phyloP scores from a whole-genome alignment of 2,888 invertebrate genomes.

The Pandemis corylana region DNA sequence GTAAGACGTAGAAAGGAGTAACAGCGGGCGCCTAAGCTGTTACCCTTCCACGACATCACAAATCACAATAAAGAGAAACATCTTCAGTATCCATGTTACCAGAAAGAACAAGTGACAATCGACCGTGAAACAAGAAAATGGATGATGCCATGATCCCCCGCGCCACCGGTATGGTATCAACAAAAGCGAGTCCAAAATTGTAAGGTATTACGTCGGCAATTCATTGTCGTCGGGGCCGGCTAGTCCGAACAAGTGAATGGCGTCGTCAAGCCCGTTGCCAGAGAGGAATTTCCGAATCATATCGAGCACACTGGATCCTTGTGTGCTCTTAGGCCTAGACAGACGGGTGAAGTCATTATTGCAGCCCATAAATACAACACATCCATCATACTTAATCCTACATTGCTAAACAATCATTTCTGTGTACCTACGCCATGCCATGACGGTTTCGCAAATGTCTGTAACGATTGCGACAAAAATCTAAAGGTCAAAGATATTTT shows the following conservation, averaged over 20 bases:
- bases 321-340: conserved; percentile 68
- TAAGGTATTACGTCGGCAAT: conserved; percentile 68
- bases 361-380: neutral
- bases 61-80: neutral
- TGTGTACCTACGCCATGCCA: no score
- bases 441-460: no score
- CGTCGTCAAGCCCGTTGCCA: conserved; percentile 72
- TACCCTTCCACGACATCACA: neutral
- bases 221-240: conserved; percentile 61
- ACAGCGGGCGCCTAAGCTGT: conserved; percentile 10
- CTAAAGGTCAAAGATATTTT: no score
- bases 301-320: conserved; percentile 63
- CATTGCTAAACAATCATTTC: no score
- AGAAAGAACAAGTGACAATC: conserved; percentile 17
- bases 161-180: conserved; percentile 36
- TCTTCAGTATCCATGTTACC: conserved; percentile 15
- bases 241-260: conserved; percentile 70
- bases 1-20: neutral
- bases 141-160: conserved; percentile 26
- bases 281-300: conserved; percentile 77
- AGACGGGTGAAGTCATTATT: conserved; percentile 49
- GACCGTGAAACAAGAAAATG: conserved; percentile 19
- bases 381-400: neutral
- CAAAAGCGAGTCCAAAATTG: conserved; percentile 57
- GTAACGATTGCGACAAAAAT: no score